A percentile compares a stretch with the other conserved stretches of the same genome.
These are phyloP conservation scores for Ptiloglossa arizonensis DNA, from an alignment of 1,140 invertebrate species.

Conservation along the genomic window DNA sequence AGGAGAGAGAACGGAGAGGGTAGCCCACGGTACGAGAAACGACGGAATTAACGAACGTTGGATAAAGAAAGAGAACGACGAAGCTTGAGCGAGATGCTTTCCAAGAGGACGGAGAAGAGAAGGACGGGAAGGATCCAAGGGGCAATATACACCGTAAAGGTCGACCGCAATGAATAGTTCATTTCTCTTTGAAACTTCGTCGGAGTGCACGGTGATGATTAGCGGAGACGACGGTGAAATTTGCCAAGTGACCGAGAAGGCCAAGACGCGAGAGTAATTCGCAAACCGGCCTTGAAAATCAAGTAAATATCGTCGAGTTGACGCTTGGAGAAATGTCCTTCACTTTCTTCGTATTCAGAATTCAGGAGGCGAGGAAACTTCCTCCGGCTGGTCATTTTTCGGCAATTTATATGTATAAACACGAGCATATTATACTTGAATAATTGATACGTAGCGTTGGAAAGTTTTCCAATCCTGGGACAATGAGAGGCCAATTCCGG, in stretches of 20 bases:
- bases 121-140: conserved; percentile 19
- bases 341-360: conserved; percentile 42
- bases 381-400: neutral
- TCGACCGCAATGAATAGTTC: conserved; percentile 66
- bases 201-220: conserved; percentile 54
- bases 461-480: no score
- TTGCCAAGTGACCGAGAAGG: conserved; percentile 56
- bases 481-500: no score
- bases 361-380: conserved; percentile 21
- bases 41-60: conserved; percentile 27
- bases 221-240: conserved; percentile 49
- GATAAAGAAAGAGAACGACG: conserved; percentile 18
- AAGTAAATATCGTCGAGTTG: conserved; percentile 38
- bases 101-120: conserved; percentile 13
- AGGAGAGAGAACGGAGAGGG: neutral
- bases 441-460: no score
- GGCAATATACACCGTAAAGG: conserved; percentile 36
- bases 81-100: conserved; percentile 21
- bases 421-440: neutral
- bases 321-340: conserved; percentile 35
- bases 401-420: no score
- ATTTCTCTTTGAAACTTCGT: conserved; percentile 65
- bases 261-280: conserved; percentile 44
- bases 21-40: neutral
- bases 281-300: conserved; percentile 56